Base-by-base conservation (phyloP, 2,888 invertebrate species). In the Anorthoa munda region DNA sequence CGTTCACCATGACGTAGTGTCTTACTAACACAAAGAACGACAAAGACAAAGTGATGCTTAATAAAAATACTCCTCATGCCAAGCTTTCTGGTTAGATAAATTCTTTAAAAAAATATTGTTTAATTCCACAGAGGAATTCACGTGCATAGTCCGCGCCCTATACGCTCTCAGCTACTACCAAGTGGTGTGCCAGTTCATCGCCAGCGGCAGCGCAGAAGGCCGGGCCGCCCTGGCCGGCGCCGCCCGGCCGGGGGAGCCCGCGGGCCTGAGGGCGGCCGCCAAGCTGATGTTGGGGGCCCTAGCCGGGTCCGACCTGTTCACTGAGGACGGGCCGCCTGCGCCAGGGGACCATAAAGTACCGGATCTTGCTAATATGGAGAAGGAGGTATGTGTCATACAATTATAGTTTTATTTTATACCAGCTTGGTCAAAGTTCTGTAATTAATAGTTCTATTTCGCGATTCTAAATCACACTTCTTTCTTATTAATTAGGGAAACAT, bases 111-210 rank as follows among this genome's bases (percentile, higher is more conserved):
- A 4, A 4, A 4, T 39, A 31, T 31, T 31, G 7, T 56, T 68
- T 15, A 4, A 0, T 31, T 51, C 75, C 21, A 2, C 97, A 99
- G 99, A 98, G 67, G 99, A 99, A 92, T 99, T 98, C 95, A 98
- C 98, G 1, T 98, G 98, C 91, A 97, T 99, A 88, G 98, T 99
- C 3, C 98, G 98, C 92, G 97, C 98, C 82, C 97, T 99, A 83
- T 99, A 98, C 96, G 98, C 99, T 93, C 97, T 99, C 81, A 97
- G 98, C 77, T 99, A 98, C 95, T 98, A 99, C 93, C 99, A 99
- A 97, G 98, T 98, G 64, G 97, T 99, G 81, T 97, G 98, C 69
- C 98, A 98, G 94, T 96, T 99, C 80, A 97, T 98, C 71, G 98
- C 98, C 81, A 97, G 97, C 81, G 95, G 98, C 89, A 97, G 97